These are phyloP conservation scores for Myanophis thanlyinensis DNA, from an alignment of 2,113 vertebrate species.

Conservation along the genomic window DNA sequence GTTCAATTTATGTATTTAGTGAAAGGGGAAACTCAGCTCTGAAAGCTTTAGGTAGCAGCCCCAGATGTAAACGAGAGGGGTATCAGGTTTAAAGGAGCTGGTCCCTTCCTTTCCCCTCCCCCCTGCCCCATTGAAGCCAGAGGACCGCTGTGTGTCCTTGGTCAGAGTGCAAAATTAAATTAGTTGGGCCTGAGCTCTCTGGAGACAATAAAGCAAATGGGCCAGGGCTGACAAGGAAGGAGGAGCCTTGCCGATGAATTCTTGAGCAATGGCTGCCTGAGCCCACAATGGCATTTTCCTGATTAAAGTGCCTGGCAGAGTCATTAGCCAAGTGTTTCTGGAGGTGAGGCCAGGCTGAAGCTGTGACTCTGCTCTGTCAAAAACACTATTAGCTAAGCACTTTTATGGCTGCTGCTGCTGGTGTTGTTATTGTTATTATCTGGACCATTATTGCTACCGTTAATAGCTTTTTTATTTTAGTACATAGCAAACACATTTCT, in stretches of 20 bases:
- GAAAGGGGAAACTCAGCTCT: background rate
- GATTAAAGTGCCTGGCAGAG: slow-evolving; percentile 33
- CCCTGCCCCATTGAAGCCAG: background rate
- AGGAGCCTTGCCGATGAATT: background rate
- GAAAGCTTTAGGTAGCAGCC: background rate
- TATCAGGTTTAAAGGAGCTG: background rate
- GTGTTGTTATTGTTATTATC: background rate
- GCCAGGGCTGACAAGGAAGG: background rate
- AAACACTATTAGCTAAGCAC: background rate
- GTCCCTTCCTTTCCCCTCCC: background rate
- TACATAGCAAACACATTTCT: background rate
- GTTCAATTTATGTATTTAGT: background rate
- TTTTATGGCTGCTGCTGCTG: background rate
- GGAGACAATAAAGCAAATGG: slow-evolving; percentile 34
- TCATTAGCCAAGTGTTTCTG: slow-evolving; percentile 27
- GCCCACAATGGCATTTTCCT: slow-evolving; percentile 19
- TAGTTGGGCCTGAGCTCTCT: slow-evolving; percentile 27
- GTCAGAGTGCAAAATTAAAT: slow-evolving; percentile 27
- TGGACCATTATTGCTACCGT: background rate
- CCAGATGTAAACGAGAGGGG: background rate
- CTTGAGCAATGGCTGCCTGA: slow-evolving; percentile 4
- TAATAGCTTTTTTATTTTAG: background rate
- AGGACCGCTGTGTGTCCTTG: slow-evolving; percentile 23
- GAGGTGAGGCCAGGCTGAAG: slow-evolving; percentile 1
- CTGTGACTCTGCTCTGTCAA: background rate